A percentile compares a stretch with the other conserved stretches of the same genome.
Conservation (phyloP, 2,888 invertebrate species). For the Stenoptilia bipunctidactyla region DNA sequence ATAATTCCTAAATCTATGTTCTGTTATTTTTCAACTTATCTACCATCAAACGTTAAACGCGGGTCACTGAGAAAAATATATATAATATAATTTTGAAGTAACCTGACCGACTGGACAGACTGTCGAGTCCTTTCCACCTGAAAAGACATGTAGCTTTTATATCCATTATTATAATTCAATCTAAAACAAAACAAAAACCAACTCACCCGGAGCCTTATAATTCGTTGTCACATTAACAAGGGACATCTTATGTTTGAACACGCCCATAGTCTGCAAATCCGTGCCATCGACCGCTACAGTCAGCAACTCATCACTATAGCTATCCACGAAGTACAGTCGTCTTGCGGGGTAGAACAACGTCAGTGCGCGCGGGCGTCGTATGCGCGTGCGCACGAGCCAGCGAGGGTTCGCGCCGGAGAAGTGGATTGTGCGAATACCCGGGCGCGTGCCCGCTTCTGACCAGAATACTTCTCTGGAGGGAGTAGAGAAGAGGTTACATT, state of each 20-base stretch:
- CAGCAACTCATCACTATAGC: slow-evolving; percentile 80
- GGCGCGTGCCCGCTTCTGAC: slow-evolving; percentile 76
- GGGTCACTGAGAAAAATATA: too few relatives aligned
- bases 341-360: slow-evolving; percentile 80
- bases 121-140: too few relatives aligned
- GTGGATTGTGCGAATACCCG: slow-evolving; percentile 80
- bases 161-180: too few relatives aligned
- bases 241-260: slow-evolving; percentile 22
- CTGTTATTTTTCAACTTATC: too few relatives aligned
- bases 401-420: slow-evolving; percentile 69
- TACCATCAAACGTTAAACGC: too few relatives aligned
- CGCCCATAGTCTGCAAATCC: slow-evolving; percentile 56
- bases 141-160: too few relatives aligned
- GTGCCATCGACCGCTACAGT: slow-evolving; percentile 77
- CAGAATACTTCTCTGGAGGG: slow-evolving; percentile 76
- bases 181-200: too few relatives aligned
- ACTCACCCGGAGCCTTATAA: too few relatives aligned
- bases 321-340: slow-evolving; percentile 88
- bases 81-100: too few relatives aligned
- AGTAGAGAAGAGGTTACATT: too few relatives aligned
- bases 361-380: slow-evolving; percentile 82
- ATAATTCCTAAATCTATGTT: too few relatives aligned
- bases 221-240: slow-evolving; percentile 1
- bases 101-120: too few relatives aligned
- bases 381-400: slow-evolving; percentile 70